These are phyloP conservation scores for Galaxias olidus DNA, from an alignment of 2,797 vertebrate genomes.

Conservation along the genomic window DNA sequence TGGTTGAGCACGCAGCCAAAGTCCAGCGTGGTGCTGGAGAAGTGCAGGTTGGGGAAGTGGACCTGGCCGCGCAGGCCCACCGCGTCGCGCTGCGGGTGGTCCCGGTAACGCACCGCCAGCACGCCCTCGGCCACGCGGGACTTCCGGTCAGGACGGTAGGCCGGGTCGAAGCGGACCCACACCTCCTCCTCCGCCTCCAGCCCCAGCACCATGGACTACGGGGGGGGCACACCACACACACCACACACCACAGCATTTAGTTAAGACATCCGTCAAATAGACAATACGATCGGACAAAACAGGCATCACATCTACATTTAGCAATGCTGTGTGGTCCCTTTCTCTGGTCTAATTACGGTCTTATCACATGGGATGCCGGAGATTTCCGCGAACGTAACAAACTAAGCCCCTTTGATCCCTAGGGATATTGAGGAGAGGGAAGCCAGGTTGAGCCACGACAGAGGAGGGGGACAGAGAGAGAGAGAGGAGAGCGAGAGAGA, in stretches of 20 bases:
- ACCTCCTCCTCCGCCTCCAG: slow-evolving; percentile 63
- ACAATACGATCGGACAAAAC: too few relatives aligned
- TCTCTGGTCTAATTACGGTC: not conserved
- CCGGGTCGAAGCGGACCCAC: slow-evolving; percentile 82
- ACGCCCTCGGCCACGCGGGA: slow-evolving; percentile 70
- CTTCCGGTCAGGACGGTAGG: slow-evolving; percentile 54
- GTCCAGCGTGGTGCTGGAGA: slow-evolving; percentile 76
- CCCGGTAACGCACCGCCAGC: slow-evolving; percentile 76
- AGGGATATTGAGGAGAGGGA: too few relatives aligned
- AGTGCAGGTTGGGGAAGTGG: slow-evolving; percentile 82
- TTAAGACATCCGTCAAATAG: too few relatives aligned
- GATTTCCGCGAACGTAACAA: too few relatives aligned
- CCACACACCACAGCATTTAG: too few relatives aligned
- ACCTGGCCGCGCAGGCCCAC: slow-evolving; percentile 77
- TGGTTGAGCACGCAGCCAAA: slow-evolving; percentile 85
- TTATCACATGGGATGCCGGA: not conserved
- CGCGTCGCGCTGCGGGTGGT: slow-evolving; percentile 77
- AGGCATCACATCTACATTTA: too few relatives aligned
- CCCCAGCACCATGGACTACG: slow-evolving; percentile 75
- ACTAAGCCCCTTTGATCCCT: too few relatives aligned
- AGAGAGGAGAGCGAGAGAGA: not conserved
- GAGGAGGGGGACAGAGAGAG: not conserved
- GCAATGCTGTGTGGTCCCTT: too few relatives aligned
- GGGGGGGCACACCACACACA: too few relatives aligned
- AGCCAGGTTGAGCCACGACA: too few relatives aligned